Base-by-base conservation (phyloP, 2,797 vertebrate genomes). In the Hydrolagus colliei region DNA sequence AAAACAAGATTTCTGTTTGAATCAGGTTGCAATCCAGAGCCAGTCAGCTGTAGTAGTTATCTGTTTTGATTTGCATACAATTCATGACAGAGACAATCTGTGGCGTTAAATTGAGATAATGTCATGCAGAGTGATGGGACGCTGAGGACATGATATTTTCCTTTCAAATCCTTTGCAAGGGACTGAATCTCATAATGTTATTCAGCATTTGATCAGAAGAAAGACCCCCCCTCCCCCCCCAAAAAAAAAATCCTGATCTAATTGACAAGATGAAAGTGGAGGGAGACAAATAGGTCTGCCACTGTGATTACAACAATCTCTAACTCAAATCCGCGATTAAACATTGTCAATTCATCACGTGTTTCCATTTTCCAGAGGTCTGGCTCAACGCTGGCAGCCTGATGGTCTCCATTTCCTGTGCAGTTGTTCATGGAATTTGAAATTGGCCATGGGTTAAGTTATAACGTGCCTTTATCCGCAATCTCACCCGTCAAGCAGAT, bases 71-170 rank as follows among this genome's bases (percentile, higher is more conserved):
- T 90, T 89, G 86, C 86, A 88, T 90, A 90, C 91, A 90, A 89
- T 86, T 87, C 86, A 85, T 89, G 89, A 88, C 87, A 90, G 87
- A 76, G 87, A 86, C 52, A 88, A 67, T 88, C 73, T 82, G 78
- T 87, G 89, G 87, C 91, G 89, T 91, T 89, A 88, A 90, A 88
- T 74, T 77, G 89, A 89, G 91, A 91, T 93, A 90, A 89, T 87
- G 89, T 92, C 91, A 88, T 65, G 13, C 80, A 90, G 90, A 91
- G 86, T 91, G 91, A 91, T 88, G 88, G 87, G 86, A 75, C 84
- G 88, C 88, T 86, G 74, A 88, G 86, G 89, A 89, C 77, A 62
- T 86, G 88, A 87, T 87, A 86, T 86, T 87, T 87, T 86, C 86
- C 76, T 86, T 74, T 59, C 85, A 87, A 87, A 86, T 87, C 76